phyloP scores from a whole-genome alignment of 2,113 vertebrate species.

The Phycodurus eques region DNA sequence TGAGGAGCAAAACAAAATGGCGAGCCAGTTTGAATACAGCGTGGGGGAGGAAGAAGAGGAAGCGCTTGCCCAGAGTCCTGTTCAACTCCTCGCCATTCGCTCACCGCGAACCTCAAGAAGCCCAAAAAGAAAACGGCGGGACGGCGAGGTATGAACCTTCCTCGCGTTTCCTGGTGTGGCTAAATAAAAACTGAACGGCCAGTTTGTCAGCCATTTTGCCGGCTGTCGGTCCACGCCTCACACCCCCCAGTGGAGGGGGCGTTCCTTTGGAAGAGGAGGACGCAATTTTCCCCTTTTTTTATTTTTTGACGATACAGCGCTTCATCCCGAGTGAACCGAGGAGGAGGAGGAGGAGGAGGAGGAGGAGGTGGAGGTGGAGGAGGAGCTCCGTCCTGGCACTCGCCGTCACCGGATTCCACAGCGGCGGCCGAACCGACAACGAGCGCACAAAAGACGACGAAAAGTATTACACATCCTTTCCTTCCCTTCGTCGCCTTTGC shows the following conservation, averaged over 20 bases:
- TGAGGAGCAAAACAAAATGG: conserved; percentile 69
- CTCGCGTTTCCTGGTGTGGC: conserved; percentile 51
- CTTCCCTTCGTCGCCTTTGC: conserved; percentile 53
- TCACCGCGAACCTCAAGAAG: neutral
- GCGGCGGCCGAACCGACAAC: conserved; percentile 61
- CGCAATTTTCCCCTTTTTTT: conserved; percentile 14
- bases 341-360: conserved; percentile 34
- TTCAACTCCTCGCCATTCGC: conserved; percentile 22
- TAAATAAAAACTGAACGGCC: conserved; percentile 12
- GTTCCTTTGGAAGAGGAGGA: conserved; percentile 65
- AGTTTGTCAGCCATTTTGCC: conserved; percentile 38
- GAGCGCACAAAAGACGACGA: neutral
- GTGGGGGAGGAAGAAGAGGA: conserved; percentile 60
- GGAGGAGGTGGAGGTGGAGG: conserved; percentile 31
- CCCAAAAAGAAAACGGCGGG: neutral
- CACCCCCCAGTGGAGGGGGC: conserved; percentile 18
- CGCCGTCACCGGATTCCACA: conserved; percentile 50
- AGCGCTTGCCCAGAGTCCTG: conserved; percentile 31
- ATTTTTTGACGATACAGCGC: conserved; percentile 65
- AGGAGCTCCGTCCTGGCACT: conserved; percentile 50
- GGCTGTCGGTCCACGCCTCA: conserved; percentile 55
- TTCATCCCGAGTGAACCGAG: conserved; percentile 52
- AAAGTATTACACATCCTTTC: conserved; percentile 29
- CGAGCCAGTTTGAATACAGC: conserved; percentile 69
- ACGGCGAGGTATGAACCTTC: conserved; percentile 56